phyloP scores from a whole-genome alignment of 2,888 invertebrate species.

The Aricia artaxerxes region DNA sequence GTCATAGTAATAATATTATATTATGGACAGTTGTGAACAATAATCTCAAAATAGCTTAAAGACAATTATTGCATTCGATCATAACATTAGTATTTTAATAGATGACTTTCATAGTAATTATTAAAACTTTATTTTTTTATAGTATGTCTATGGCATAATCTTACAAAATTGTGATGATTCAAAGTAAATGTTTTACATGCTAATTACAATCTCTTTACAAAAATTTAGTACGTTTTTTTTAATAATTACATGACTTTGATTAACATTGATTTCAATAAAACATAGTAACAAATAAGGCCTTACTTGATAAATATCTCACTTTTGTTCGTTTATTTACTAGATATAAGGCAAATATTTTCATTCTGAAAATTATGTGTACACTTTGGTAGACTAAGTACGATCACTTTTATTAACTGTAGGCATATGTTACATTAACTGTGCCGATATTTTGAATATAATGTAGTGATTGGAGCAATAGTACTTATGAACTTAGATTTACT shows the following conservation, averaged over 20 bases:
- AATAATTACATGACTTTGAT: background rate
- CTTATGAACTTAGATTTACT: background rate
- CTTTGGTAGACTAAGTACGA: conserved; percentile 28
- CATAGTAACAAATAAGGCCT: background rate
- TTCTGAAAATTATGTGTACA: conserved; percentile 9
- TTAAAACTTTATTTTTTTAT: background rate
- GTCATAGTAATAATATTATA: background rate
- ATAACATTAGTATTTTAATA: background rate
- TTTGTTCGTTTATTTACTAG: conserved; percentile 24
- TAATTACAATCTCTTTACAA: background rate
- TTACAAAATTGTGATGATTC: conserved; percentile 1
- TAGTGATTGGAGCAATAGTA: background rate
- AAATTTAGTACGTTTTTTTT: background rate
- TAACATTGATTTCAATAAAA: background rate
- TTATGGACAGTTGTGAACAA: background rate
- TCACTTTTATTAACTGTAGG: background rate
- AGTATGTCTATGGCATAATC: background rate
- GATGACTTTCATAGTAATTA: background rate
- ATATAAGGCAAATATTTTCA: conserved; percentile 24
- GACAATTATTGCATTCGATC: background rate
- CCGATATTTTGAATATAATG: background rate
- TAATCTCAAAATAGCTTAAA: background rate
- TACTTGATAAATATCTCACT: conserved; percentile 19
- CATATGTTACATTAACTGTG: background rate
- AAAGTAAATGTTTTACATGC: too few relatives aligned